Percentiles rank a stretch among this genome's conserved stretches.
phyloP scores from a whole-genome alignment of 2,888 invertebrate genomes.

The Drosophila pseudotalamancana region DNA sequence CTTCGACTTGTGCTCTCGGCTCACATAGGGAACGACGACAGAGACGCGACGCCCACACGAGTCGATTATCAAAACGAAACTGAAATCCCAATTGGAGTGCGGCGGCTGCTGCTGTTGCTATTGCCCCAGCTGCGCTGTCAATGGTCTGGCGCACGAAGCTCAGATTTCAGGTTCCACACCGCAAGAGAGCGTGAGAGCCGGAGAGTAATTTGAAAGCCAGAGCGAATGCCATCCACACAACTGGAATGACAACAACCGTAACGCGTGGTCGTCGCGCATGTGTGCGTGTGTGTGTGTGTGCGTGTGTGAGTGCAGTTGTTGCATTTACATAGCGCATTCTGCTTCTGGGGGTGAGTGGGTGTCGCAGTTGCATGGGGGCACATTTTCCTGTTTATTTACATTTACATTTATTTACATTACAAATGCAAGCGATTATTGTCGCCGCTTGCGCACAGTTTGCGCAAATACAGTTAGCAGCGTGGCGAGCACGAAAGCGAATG shows the following conservation, averaged over 20 bases:
- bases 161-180: constrained; percentile 67
- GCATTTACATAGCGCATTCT: constrained; percentile 26
- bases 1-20: constrained; percentile 29
- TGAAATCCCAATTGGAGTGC: constrained; percentile 54
- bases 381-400: constrained; percentile 68
- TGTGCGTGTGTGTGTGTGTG: background rate
- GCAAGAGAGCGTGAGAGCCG: constrained; percentile 1
- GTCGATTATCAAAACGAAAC: constrained; percentile 65
- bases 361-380: constrained; percentile 49
- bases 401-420: constrained; percentile 69
- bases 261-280: constrained; percentile 22
- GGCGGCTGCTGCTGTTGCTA: constrained; percentile 43
- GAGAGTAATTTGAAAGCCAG: constrained; percentile 5
- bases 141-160: constrained; percentile 67
- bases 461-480: constrained; percentile 44
- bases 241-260: constrained; percentile 60
- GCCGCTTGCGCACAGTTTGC: constrained; percentile 56
- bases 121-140: constrained; percentile 45
- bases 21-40: constrained; percentile 27
- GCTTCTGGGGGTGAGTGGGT: constrained; percentile 28
- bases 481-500: constrained; percentile 13
- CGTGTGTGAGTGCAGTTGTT: constrained; percentile 25
- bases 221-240: constrained; percentile 55
- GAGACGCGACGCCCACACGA: constrained; percentile 68
- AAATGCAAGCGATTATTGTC: constrained; percentile 64